These are phyloP conservation scores for Coptotermes formosanus DNA, from an alignment of 1,140 invertebrate species.

Conservation along the genomic window DNA sequence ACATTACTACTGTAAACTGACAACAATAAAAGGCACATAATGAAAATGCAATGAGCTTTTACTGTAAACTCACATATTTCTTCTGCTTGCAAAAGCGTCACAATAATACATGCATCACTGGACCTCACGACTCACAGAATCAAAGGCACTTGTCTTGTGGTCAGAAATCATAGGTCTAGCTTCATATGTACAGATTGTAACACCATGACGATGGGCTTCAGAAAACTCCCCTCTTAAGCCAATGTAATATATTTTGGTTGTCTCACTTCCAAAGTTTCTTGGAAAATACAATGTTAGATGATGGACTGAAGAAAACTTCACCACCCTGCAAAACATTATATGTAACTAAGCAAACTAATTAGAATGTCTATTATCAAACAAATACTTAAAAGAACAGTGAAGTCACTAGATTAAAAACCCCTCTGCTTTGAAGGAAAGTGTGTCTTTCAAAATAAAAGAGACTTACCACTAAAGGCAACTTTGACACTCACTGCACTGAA, in stretches of 20 bases:
- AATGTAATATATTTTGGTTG: slow-evolving; percentile 88
- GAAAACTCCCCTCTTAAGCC: slow-evolving; percentile 90
- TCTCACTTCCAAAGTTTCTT: slow-evolving; percentile 80
- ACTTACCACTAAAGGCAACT: not conserved
- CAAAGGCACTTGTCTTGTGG: slow-evolving; percentile 70
- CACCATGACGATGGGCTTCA: slow-evolving; percentile 79
- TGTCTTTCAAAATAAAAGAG: too few species aligned
- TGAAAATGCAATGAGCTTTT: not conserved
- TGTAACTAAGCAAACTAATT: too few species aligned
- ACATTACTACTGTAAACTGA: not conserved
- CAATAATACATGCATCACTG: slow-evolving; percentile 1
- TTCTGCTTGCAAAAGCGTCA: not conserved
- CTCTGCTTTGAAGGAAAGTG: not conserved
- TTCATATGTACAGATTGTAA: slow-evolving; percentile 90
- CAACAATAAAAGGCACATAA: not conserved
- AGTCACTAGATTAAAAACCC: not conserved
- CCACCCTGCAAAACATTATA: slow-evolving; percentile 64
- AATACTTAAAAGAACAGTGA: not conserved
- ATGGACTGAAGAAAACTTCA: slow-evolving; percentile 85
- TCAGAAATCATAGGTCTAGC: slow-evolving; percentile 77
- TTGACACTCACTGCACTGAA: not conserved
- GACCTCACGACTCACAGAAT: slow-evolving; percentile 21
- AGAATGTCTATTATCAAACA: slow-evolving; percentile 21
- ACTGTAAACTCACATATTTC: not conserved
- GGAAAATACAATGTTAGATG: slow-evolving; percentile 89